phyloP scores from a whole-genome alignment of 2,797 vertebrate species.

The Moxostoma hubbsi region DNA sequence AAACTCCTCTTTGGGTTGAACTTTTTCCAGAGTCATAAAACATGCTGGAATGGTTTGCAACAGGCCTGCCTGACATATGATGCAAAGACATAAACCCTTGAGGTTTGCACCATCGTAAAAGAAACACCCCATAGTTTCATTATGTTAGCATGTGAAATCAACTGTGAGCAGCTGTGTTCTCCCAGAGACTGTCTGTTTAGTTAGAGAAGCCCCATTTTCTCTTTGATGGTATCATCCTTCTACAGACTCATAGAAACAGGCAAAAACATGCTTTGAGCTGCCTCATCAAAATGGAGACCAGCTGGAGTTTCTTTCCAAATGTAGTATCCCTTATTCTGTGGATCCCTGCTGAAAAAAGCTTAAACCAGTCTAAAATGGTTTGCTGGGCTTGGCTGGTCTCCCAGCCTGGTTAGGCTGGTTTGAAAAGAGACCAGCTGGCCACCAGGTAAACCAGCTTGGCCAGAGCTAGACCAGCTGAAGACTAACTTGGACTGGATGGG shows the following conservation, averaged over 20 bases:
- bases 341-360: not conserved
- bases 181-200: constrained; percentile 53
- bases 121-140: constrained; percentile 42
- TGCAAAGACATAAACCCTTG: constrained; percentile 21
- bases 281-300: not conserved
- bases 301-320: constrained; percentile 16
- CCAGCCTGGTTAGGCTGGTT: too few relatives aligned
- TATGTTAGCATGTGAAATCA: constrained; percentile 26
- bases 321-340: constrained; percentile 6
- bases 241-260: constrained; percentile 60
- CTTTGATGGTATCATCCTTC: constrained; percentile 75
- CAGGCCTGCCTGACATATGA: constrained; percentile 27
- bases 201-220: constrained; percentile 38
- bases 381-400: too few relatives aligned
- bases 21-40: constrained; percentile 27
- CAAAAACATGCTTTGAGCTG: constrained; percentile 53
- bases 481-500: too few relatives aligned
- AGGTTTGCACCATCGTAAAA: constrained; percentile 44
- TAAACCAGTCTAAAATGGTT: too few relatives aligned
- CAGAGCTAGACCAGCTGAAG: too few relatives aligned
- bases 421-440: too few relatives aligned
- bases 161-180: constrained; percentile 42
- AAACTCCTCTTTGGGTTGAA: constrained; percentile 1
- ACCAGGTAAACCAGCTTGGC: too few relatives aligned
- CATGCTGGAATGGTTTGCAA: constrained; percentile 25